These are phyloP conservation scores for Spatulosminthurus flaviceps DNA, from an alignment of 2,888 invertebrate species.

Conservation along the genomic window DNA sequence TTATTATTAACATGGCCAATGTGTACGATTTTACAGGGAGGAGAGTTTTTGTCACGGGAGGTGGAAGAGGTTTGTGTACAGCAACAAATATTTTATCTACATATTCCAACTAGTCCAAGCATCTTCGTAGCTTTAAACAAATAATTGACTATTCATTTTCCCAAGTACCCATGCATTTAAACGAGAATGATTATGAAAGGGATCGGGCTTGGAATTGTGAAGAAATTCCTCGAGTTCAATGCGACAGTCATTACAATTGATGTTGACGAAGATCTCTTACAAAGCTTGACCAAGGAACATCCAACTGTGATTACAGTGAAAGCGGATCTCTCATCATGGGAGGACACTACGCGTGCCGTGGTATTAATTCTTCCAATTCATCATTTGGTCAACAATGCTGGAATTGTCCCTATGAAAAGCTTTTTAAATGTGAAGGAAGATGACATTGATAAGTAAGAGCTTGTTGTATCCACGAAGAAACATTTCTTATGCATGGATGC, in stretches of 20 bases:
- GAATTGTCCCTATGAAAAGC: slow-evolving; percentile 75
- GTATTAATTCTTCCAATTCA: slow-evolving; percentile 74
- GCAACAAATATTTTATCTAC: too few relatives aligned
- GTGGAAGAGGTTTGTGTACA: slow-evolving; percentile 82
- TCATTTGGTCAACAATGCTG: slow-evolving; percentile 91
- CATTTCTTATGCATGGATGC: too few relatives aligned
- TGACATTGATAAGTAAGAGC: not conserved
- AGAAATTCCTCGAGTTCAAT: slow-evolving; percentile 41
- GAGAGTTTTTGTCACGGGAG: slow-evolving; percentile 85
- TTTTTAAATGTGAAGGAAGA: slow-evolving; percentile 71
- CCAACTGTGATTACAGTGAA: slow-evolving; percentile 73
- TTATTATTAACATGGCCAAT: not conserved
- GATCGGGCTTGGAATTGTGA: slow-evolving; percentile 73
- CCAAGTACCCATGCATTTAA: too few relatives aligned
- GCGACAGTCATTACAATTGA: slow-evolving; percentile 83
- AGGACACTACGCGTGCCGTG: slow-evolving; percentile 73
- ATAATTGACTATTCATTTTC: not conserved
- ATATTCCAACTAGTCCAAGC: not conserved
- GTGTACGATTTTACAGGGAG: slow-evolving; percentile 73
- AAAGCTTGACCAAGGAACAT: slow-evolving; percentile 72
- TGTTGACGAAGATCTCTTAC: slow-evolving; percentile 74
- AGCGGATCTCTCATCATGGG: slow-evolving; percentile 81
- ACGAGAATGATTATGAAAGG: too few relatives aligned
- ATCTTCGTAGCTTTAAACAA: not conserved
- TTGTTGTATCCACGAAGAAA: too few relatives aligned